These are phyloP conservation scores for Melanostigma gelatinosum DNA, from an alignment of 2,113 vertebrate species.

Conservation along the genomic window DNA sequence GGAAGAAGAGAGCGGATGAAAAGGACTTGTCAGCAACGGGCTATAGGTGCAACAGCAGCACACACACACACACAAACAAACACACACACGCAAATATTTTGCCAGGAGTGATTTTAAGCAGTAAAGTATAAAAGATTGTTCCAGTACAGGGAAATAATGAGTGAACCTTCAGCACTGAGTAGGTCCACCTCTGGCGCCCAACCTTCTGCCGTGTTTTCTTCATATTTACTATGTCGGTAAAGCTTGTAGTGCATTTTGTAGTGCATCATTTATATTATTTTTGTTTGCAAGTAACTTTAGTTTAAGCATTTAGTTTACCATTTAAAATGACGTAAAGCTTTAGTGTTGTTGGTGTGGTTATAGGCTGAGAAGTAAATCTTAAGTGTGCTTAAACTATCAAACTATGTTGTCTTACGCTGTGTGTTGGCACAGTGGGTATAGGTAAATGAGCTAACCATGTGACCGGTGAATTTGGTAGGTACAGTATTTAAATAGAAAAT, in stretches of 20 bases:
- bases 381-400: background rate
- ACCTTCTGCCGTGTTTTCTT: background rate
- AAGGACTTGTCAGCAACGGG: slow-evolving; percentile 5
- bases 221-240: background rate
- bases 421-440: background rate
- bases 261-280: background rate
- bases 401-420: background rate
- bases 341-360: background rate
- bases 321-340: background rate
- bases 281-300: background rate
- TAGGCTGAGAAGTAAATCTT: background rate
- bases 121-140: background rate
- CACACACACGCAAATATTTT: background rate
- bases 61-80: no score
- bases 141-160: background rate
- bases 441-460: background rate
- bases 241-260: background rate
- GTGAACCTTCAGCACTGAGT: background rate
- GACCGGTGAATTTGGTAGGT: background rate
- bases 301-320: background rate
- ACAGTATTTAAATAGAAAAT: background rate
- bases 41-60: background rate
- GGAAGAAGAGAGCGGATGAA: slow-evolving; percentile 15
- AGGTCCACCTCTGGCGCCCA: background rate
- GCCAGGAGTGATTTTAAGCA: background rate